phyloP scores from a whole-genome alignment of 2,113 vertebrate species.

The Sapayoa aenigma region DNA sequence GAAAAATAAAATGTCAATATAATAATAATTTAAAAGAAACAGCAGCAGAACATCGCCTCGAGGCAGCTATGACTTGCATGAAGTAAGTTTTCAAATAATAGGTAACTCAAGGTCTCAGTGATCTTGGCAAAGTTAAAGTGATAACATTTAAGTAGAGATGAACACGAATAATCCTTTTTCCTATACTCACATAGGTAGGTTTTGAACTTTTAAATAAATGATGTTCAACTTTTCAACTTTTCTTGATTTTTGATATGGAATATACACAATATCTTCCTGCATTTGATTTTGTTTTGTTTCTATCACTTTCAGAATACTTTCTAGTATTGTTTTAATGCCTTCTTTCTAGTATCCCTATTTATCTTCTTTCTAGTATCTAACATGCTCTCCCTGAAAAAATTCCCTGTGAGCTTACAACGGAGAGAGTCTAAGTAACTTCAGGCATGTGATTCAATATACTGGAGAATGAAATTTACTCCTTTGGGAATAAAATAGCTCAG shows the following conservation, averaged over 20 bases:
- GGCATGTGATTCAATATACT: neutral
- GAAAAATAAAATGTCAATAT: constrained; percentile 41
- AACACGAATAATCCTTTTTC: neutral
- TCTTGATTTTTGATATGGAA: neutral
- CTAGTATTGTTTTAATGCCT: neutral
- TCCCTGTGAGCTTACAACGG: neutral
- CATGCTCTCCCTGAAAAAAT: neutral
- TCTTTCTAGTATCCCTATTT: neutral
- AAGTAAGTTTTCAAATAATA: neutral
- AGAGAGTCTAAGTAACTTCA: neutral
- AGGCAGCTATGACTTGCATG: constrained; percentile 18
- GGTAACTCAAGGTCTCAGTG: constrained; percentile 7
- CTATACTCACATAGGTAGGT: neutral
- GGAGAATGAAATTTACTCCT: neutral
- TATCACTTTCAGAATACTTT: neutral
- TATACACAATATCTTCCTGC: neutral
- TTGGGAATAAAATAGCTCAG: neutral
- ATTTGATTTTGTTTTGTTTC: neutral
- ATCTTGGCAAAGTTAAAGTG: constrained; percentile 3
- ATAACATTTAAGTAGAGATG: neutral
- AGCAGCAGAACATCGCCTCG: neutral
- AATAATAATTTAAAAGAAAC: constrained; percentile 8
- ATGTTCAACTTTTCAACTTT: neutral
- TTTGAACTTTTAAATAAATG: neutral
- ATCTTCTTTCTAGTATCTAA: too few relatives aligned